These are phyloP conservation scores for Exaiptasia diaphana DNA, from an alignment of 64 coral and sea anemone species.

Conservation along the genomic window DNA sequence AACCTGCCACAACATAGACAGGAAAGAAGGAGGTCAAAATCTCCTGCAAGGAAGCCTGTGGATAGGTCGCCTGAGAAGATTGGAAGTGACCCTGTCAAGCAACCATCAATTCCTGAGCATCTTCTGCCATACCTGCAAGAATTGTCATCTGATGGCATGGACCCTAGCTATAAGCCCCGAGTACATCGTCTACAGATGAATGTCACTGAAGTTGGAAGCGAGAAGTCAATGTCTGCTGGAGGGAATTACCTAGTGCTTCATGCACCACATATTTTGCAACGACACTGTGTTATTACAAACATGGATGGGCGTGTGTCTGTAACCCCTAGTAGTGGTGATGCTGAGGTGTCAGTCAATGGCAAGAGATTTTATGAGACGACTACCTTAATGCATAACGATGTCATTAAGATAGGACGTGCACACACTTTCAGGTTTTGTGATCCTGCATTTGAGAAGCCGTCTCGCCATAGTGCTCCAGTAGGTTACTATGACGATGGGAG, in stretches of 20 bases:
- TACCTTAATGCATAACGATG: constrained; percentile 55
- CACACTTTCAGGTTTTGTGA: constrained; percentile 73
- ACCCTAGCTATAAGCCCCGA: constrained; percentile 42
- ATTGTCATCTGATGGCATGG: constrained; percentile 72
- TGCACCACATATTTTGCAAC: constrained; percentile 68
- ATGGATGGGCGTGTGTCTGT: constrained; percentile 77
- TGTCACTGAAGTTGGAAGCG: constrained; percentile 83
- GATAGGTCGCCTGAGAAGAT: constrained; percentile 57
- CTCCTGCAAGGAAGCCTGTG: constrained; percentile 69
- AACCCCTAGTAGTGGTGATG: constrained; percentile 63
- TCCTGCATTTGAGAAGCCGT: constrained; percentile 52
- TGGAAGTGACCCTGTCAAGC: constrained; percentile 58
- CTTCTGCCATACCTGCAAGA: constrained; percentile 74
- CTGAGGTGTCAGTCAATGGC: constrained; percentile 66
- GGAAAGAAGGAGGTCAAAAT: constrained; percentile 76
- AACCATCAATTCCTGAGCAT: constrained; percentile 58
- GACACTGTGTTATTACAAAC: constrained; percentile 85
- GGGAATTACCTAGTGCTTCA: constrained; percentile 53
- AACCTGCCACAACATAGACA: constrained; percentile 75
- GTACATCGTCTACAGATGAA: constrained; percentile 75
- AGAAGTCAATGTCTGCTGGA: constrained; percentile 70
- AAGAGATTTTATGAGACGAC: constrained; percentile 85
- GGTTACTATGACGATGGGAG: constrained; percentile 3
- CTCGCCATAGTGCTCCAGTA: constrained; percentile 56
- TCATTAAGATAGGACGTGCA: constrained; percentile 62